Percentiles rank a stretch among this genome's conserved stretches.
Conservation (phyloP, 2,888 invertebrate species). For the Cotesia congregata region DNA sequence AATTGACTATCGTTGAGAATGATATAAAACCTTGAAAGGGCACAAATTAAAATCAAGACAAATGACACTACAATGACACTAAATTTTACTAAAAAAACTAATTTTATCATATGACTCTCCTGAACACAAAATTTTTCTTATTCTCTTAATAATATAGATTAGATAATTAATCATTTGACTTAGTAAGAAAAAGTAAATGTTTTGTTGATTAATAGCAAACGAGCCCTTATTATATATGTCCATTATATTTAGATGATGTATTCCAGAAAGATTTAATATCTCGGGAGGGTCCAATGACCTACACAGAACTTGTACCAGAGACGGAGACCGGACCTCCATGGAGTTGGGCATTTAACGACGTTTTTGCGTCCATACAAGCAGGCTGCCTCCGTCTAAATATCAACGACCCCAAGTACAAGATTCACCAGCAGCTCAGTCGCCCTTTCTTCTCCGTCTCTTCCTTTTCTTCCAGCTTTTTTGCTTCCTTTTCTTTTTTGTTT, state of each 20-base stretch:
- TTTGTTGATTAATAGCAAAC: neutral
- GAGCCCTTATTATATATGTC: neutral
- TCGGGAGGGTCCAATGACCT: slow-evolving; percentile 12
- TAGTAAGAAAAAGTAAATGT: neutral
- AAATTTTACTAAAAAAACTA: no score
- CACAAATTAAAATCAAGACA: no score
- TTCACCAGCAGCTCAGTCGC: neutral
- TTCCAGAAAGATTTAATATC: neutral
- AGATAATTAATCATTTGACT: neutral
- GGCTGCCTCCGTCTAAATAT: slow-evolving; percentile 37
- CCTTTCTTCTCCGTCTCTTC: neutral
- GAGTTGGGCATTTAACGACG: slow-evolving; percentile 37
- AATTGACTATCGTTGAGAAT: no score
- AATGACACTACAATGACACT: no score
- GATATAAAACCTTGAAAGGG: no score
- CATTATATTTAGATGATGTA: neutral
- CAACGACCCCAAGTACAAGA: slow-evolving; percentile 33
- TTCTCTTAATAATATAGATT: no score
- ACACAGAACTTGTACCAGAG: neutral
- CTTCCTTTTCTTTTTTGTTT: neutral
- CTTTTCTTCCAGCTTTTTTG: neutral
- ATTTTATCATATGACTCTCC: no score
- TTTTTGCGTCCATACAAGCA: slow-evolving; percentile 30
- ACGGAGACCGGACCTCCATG: slow-evolving; percentile 25
- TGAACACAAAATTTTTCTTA: no score